Evolutionary conservation across 2,888 invertebrate genomes (phyloP), one percentile per base, ranked within the genome.

Genomic region (Atherix ibis): DNA sequence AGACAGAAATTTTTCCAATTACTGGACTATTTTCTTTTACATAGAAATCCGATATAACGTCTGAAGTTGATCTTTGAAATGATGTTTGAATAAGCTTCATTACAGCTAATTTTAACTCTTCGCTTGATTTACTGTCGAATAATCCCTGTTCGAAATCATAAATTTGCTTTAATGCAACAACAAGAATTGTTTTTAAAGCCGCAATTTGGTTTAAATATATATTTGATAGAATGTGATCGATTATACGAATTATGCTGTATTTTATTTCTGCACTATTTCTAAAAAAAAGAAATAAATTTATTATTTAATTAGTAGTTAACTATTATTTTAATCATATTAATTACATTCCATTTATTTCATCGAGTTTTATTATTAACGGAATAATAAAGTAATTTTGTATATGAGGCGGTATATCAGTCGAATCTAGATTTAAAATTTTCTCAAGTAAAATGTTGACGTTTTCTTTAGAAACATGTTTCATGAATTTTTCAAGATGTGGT

Each of bases 1-100:
- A 64, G 45, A 71, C 73, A 29, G 82, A 63, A 31, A 74, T 70
- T 48, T 76, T 73, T 3, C 75, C 74, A 29, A 82, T 48, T 44
- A 72, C 60, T 1, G 71, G 62, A 3, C 69, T 65, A 40, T 73
- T 64, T 33, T 67, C 61, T 38, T 70, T 63, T 15, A 62, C 54
- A 44, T 74, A 77, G 35, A 77, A 58, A 24, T 53, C 44, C 42
- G 64, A 61, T 13, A 74, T 51, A 5, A 71, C 62, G 39, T 70
- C 65, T 4, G 46, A 48, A 1, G 52, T 49, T 1, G 54, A 48
- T 2, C 54, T 48, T n/a, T 44, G 40, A 10, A 58, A 42, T 3
- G 51, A 43, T 32, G 47, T 48, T 2, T 43, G 40, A 6, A 60
- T 51, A 38, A 55, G 56, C 4, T 49, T 44, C 1, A 60, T 47